Base-by-base conservation (phyloP, 1,140 invertebrate genomes). In the Pollicipes pollicipes region DNA sequence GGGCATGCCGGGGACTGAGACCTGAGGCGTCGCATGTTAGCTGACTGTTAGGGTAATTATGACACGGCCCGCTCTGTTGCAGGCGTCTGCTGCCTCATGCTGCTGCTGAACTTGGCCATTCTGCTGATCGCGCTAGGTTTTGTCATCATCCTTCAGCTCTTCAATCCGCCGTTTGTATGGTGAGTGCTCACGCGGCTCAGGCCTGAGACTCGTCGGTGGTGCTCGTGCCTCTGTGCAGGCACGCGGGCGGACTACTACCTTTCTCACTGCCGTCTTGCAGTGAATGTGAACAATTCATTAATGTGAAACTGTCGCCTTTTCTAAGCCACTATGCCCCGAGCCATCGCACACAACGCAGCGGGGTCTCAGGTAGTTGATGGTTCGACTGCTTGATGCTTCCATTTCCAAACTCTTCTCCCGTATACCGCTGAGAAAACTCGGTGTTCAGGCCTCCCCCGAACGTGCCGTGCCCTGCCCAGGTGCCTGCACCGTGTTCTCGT, bases 81-180 rank as follows among this genome's bases (percentile, higher is more conserved):
- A 66, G 64, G 90, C 66, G 88, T 91, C 80, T 93, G 90, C 79
- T 93, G 90, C n/a, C 83, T 93, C 27, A 90, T 93, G 87, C 80
- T 92, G 74, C 83, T 93, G 8, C 83, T 92, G 27, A 93, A 93
- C 80, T 81, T 93, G n/a, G 90, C 88, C 3, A 84, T 93, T 16
- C 90, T 93, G 74, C 83, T 93, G 37, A 85, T 93, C 73, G 90
- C 89, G 27, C 82, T 93, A n/a, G 90, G 90, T 71, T 91, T 93
- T 76, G 89, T 91, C 70, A 90, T 93, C 75, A 90, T 93, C 69
- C 86, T 92, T 75, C 90, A 93, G 80, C 89, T 93, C 77, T 89
- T 88, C 75, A 88, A 92, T 75, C 90, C 90, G 1, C 78, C 90
- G 8, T 88, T 90, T 77, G 89, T 93, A 30, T 92, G 90, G 89